Conservation (phyloP, 1,140 invertebrate genomes). For the Penaeus chinensis region DNA sequence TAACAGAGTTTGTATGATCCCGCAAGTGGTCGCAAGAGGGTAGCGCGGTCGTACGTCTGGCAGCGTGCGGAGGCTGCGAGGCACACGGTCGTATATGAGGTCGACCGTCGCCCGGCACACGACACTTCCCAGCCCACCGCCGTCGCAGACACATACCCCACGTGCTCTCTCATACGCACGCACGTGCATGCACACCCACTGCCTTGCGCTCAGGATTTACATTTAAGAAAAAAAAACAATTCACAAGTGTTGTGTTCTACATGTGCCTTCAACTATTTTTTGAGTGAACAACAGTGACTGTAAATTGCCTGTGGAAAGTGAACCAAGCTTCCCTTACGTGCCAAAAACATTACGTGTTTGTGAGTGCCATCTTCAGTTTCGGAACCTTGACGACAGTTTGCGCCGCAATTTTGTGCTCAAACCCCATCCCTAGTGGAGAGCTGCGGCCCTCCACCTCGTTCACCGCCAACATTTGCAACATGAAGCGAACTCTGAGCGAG, state of each 20-base stretch:
- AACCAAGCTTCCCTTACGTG: too few species aligned
- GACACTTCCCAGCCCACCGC: constrained; percentile 48
- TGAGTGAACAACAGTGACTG: too few species aligned
- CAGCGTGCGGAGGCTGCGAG: neutral
- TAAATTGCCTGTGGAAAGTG: too few species aligned
- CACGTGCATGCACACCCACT: constrained; percentile 52
- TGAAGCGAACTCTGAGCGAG: constrained; percentile 70
- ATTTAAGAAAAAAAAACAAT: neutral
- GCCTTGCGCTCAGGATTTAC: constrained; percentile 40
- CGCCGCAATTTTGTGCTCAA: too few species aligned
- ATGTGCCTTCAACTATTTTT: neutral
- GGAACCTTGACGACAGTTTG: too few species aligned
- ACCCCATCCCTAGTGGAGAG: too few species aligned
- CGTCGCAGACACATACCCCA: constrained; percentile 38
- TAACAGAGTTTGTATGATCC: too few species aligned
- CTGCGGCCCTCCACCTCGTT: neutral
- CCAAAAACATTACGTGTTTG: too few species aligned
- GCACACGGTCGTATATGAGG: constrained; percentile 53
- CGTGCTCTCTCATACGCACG: constrained; percentile 48
- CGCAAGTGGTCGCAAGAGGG: neutral
- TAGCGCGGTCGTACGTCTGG: constrained; percentile 2
- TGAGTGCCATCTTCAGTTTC: too few species aligned
- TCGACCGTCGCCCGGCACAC: constrained; percentile 50
- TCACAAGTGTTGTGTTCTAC: neutral
- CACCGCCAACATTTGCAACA: constrained; percentile 61